A percentile compares a stretch with the other conserved stretches of the same genome.
Evolutionary conservation across 2,113 vertebrate genomes (phyloP).

Genomic region (Emydura subglobosa): DNA sequence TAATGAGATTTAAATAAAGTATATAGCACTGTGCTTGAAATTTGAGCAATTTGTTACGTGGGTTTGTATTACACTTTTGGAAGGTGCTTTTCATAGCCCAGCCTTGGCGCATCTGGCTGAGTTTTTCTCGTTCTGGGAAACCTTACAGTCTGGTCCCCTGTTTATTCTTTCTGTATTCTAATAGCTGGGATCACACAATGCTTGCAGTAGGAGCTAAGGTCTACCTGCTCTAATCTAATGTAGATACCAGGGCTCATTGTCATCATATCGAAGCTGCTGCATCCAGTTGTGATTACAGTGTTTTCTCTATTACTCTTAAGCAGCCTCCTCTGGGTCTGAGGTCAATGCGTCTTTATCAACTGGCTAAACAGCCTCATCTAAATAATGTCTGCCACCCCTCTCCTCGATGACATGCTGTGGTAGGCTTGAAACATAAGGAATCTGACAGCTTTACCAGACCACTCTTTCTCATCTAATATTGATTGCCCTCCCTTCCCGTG

Average conservation of each 20-base stretch:
- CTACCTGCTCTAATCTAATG: background rate
- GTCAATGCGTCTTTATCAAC: background rate
- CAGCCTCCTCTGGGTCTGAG: background rate
- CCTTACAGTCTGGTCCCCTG: background rate
- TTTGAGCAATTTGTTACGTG: background rate
- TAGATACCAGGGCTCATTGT: background rate
- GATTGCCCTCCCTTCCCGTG: background rate
- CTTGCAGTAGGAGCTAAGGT: background rate
- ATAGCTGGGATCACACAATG: background rate
- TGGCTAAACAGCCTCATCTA: background rate
- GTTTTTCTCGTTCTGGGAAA: background rate
- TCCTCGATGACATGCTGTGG: background rate
- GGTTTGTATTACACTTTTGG: accelerated
- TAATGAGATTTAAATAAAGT: background rate
- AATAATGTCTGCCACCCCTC: background rate
- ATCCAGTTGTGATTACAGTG: background rate
- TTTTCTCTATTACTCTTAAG: background rate
- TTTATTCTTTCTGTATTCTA: background rate
- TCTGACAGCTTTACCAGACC: background rate
- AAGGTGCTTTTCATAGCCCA: background rate
- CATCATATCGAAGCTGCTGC: background rate
- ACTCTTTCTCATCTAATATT: background rate
- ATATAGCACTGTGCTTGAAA: background rate
- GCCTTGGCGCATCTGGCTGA: background rate
- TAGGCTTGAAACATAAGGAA: background rate